Evolutionary conservation across 2,113 vertebrate genomes (phyloP).

Genomic region (Ailurus styani): DNA sequence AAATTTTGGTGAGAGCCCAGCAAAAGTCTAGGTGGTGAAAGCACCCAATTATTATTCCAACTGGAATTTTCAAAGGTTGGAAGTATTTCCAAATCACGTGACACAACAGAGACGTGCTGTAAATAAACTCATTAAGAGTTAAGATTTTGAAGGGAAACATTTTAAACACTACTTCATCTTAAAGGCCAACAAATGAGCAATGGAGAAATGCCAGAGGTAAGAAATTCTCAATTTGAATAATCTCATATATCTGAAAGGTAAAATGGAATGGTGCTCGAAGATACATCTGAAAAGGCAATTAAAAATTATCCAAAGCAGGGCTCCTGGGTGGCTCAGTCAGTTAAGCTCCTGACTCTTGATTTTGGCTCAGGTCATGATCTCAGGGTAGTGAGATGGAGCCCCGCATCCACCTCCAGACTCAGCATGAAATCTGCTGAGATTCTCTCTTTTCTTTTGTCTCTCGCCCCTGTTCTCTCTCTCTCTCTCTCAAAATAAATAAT

Average conservation of each 20-base stretch:
- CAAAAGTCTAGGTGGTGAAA: neutral
- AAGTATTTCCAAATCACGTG: constrained; percentile 32
- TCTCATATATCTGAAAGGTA: neutral
- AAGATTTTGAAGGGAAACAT: constrained; percentile 31
- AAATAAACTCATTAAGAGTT: neutral
- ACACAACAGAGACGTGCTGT: neutral
- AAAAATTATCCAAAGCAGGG: constrained; percentile 25
- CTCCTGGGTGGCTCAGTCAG: neutral
- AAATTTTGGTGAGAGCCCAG: neutral
- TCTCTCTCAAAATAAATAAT: neutral
- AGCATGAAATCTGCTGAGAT: neutral
- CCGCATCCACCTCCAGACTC: neutral
- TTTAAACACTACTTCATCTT: constrained; percentile 19
- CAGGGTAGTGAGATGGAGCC: neutral
- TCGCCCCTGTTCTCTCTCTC: too few relatives aligned
- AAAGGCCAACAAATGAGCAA: neutral
- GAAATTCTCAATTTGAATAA: neutral
- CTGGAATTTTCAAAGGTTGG: constrained; percentile 25
- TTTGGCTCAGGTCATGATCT: neutral
- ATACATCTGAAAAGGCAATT: constrained; percentile 25
- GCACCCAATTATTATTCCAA: constrained; percentile 37
- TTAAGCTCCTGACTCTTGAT: neutral
- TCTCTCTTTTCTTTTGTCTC: too few relatives aligned
- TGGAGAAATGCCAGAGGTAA: neutral
- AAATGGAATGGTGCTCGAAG: neutral